Conservation (phyloP, 1,140 invertebrate species). For the Drosophila paulistorum region DNA sequence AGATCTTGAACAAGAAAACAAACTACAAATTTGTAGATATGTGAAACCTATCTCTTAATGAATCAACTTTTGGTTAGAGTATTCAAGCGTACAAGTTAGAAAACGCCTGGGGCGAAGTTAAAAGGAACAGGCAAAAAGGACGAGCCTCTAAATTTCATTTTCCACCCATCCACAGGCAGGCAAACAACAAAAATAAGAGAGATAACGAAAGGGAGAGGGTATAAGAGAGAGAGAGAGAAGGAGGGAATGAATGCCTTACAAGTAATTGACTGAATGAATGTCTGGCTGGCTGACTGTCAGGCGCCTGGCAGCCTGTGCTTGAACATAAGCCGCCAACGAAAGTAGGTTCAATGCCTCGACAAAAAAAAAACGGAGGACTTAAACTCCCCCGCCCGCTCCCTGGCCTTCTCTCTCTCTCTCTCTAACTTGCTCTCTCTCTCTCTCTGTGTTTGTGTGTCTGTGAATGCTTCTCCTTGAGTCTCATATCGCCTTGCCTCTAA, state of each 20-base stretch:
- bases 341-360: conserved; percentile 21
- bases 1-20: no score
- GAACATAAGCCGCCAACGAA: neutral
- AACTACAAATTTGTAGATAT: no score
- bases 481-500: conserved; percentile 3
- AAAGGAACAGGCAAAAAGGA: conserved; percentile 17
- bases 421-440: neutral
- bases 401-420: neutral
- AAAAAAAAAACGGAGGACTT: neutral
- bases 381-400: neutral
- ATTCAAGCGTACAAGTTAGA: neutral
- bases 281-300: neutral
- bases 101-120: neutral
- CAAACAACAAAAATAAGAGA: conserved; percentile 2
- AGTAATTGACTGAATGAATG: conserved; percentile 44
- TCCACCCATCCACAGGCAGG: conserved; percentile 17
- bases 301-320: neutral
- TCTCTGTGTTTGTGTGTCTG: neutral
- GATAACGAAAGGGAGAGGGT: neutral
- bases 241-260: conserved; percentile 22
- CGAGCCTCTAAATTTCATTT: conserved; percentile 68
- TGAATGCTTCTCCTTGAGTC: neutral
- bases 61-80: neutral
- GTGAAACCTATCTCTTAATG: no score
- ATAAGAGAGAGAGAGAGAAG: neutral